Evolutionary conservation across 2,113 vertebrate species (phyloP), one percentile per base, ranked within the genome.

Genomic region (Perca fluviatilis): DNA sequence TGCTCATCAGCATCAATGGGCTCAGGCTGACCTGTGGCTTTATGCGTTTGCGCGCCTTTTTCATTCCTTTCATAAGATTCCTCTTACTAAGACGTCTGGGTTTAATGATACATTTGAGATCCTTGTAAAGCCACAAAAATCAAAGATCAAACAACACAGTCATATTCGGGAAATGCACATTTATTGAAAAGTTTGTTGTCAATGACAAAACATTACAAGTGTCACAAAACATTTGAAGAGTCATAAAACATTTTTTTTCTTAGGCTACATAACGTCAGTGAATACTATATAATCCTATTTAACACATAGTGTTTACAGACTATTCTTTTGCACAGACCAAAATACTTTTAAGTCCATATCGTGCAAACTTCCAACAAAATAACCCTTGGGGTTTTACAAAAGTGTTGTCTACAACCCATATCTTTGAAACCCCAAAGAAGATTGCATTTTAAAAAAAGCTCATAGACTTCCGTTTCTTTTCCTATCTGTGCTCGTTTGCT

Each of bases 321-420:
- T 92, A 82, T 79, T 88, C 69, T 94, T 93, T 96, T 95, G 95
- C 95, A 96, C 95, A 95, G 95, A 95, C 94, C 86, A 95, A 95
- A 93, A 88, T 91, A 95, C 87, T 92, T 92, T 92, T 79, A 96
- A 96, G 94, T 93, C 93, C 89, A 89, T 43, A 43, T 89, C 63
- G 95, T 95, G 96, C 96, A 96, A 96, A 93, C 95, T 93, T 96
- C 93, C 91, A 74, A 94, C 86, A 93, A 87, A 91, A 87, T 92
- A 96, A 95, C 95, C 95, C 96, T 82, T 94, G 92, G 95, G 94
- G 95, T 96, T 95, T 96, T 95, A 95, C 95, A 94, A 93, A 92
- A 93, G 93, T 95, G 94, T 95, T 95, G 92, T 84, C 86, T 94
- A 95, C 95, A 93, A 95, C 93, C 90, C 92, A 64, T 88, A 77